These are phyloP conservation scores for Ditula angustiorana DNA, from an alignment of 2,888 invertebrate species.

Conservation along the genomic window DNA sequence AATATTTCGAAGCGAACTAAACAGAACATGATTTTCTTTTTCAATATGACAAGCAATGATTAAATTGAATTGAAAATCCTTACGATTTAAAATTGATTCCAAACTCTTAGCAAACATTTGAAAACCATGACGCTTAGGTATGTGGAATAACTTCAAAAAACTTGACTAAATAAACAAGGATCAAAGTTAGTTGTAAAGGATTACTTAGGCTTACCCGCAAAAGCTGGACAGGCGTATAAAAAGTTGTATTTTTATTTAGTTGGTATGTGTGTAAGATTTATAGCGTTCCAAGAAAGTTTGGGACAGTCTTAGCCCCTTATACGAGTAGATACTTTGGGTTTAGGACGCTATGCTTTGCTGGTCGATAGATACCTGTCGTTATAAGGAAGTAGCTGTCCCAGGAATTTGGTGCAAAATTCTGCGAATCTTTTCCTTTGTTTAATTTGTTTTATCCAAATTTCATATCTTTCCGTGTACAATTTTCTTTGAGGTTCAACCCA, in stretches of 20 bases:
- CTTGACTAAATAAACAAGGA: too few relatives aligned
- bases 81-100: neutral
- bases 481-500: constrained; percentile 6
- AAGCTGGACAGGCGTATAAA: constrained; percentile 9
- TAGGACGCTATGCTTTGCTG: neutral
- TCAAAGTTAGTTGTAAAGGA: constrained; percentile 11
- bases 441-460: neutral
- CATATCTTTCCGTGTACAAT: neutral
- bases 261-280: constrained; percentile 13
- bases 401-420: constrained; percentile 6
- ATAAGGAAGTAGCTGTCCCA: neutral
- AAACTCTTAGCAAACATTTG: neutral
- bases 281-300: constrained; percentile 16
- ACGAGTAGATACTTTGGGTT: constrained; percentile 10
- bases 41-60: constrained; percentile 2
- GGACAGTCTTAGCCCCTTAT: constrained; percentile 9
- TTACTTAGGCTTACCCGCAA: constrained; percentile 20
- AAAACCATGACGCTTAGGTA: neutral
- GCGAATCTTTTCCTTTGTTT: neutral
- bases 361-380: constrained; percentile 2
- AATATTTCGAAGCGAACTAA: neutral
- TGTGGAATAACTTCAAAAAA: too few relatives aligned
- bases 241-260: constrained; percentile 15
- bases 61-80: constrained; percentile 4
- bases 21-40: neutral